These are phyloP conservation scores for Tragelaphus oryx DNA, from an alignment of 2,797 vertebrate genomes.

Conservation along the genomic window DNA sequence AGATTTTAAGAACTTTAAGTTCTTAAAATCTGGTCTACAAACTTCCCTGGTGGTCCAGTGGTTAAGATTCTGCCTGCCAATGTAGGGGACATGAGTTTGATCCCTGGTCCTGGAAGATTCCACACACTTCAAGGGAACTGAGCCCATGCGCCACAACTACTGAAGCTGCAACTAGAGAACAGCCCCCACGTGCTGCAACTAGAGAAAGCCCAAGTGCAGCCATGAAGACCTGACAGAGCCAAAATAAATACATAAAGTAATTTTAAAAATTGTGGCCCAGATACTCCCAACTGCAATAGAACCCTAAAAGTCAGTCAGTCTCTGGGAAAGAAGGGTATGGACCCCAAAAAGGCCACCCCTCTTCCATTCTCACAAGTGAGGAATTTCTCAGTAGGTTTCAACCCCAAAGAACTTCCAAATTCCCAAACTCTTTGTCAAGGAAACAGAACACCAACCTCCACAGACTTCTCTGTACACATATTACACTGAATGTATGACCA, in stretches of 20 bases:
- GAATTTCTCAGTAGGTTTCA: not conserved
- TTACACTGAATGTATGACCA: not conserved
- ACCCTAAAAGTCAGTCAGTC: not conserved
- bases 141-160: not conserved
- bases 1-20: not conserved
- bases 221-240: not conserved
- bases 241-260: not conserved
- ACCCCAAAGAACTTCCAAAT: not conserved
- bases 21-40: not conserved
- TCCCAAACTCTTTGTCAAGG: not conserved
- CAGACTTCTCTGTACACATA: not conserved
- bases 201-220: not conserved
- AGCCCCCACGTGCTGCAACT: too few species aligned
- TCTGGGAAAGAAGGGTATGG: not conserved
- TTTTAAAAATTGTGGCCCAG: not conserved
- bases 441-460: not conserved
- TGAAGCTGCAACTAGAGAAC: not conserved
- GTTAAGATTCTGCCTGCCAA: not conserved
- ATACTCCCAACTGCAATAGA: not conserved
- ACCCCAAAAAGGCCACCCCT: not conserved
- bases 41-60: not conserved
- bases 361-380: not conserved
- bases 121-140: not conserved
- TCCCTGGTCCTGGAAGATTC: not conserved
- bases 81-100: not conserved